These are phyloP conservation scores for Nycticryphes semicollaris DNA, from an alignment of 2,113 vertebrate genomes.

Conservation along the genomic window DNA sequence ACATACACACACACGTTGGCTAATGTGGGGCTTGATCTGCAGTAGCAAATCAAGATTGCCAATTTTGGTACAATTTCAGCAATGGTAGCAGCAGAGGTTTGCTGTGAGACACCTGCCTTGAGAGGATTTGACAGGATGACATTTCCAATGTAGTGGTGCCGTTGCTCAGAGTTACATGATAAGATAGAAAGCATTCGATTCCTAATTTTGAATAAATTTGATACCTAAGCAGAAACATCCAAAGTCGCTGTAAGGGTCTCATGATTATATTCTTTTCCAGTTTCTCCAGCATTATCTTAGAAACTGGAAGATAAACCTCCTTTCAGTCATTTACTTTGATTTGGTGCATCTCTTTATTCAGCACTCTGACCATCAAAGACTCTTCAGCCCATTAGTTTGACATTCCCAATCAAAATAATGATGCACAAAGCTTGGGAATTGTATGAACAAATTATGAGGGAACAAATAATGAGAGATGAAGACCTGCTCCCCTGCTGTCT, in stretches of 20 bases:
- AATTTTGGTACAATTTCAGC: neutral
- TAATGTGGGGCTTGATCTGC: neutral
- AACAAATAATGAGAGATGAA: neutral
- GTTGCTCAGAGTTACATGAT: neutral
- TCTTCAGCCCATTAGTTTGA: neutral
- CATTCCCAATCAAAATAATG: conserved; percentile 2
- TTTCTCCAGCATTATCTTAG: neutral
- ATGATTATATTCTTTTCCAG: neutral
- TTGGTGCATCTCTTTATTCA: neutral
- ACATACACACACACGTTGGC: neutral
- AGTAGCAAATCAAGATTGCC: neutral
- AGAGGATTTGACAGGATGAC: neutral
- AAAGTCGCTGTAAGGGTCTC: neutral
- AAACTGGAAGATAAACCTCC: neutral
- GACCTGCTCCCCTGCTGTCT: neutral
- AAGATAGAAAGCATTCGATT: neutral
- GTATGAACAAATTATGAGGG: conserved; percentile 1
- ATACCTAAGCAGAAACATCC: neutral
- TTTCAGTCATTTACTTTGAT: neutral
- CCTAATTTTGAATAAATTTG: neutral
- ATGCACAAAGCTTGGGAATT: neutral
- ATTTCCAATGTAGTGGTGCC: neutral
- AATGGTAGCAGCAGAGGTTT: neutral
- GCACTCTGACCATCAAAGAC: neutral
- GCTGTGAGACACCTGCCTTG: neutral